Base-by-base conservation (phyloP, 2,797 vertebrate species). In the Heterohyrax brucei region DNA sequence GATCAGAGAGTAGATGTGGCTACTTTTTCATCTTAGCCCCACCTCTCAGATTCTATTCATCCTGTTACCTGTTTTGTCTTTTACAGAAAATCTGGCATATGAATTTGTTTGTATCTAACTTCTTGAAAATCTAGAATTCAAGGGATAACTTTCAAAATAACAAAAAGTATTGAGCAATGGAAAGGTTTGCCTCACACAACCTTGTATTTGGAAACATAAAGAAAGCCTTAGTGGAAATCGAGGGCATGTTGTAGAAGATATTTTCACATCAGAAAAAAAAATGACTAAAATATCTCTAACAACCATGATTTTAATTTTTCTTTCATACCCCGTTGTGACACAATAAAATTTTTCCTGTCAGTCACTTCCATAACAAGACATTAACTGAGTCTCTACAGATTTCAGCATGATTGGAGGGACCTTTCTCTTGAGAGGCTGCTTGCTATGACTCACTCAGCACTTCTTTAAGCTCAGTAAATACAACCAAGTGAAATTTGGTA, bases 401-500 rank as follows among this genome's bases (percentile, higher is more conserved):
- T 61, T 96, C 30, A 50, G 0, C 53, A 8, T 48, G 22, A 26
- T 26, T 77, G 48, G 22, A 94, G 84, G 70, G 68, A 85, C 68
- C 87, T 91, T 90, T 93, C 66, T 86, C 53, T 86, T 70, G 66
- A 90, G 59, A 90, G 91, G 79, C 73, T 93, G 8, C 14, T 90
- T 83, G 53, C 91, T 93, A 83, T 82, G 64, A 82, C 89, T 96
- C 97, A 95, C 75, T 97, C 96, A 96, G 93, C 94, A 94, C 78
- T 79, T 96, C 46, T 28, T 0, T 50, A 85, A 89, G 50, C 96
- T 96, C 93, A 92, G 94, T 95, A 97, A 97, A 97, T 95, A 93
- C 19, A 96, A 79, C 66, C 84, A 95, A 96, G 95, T 95, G 95
- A 97, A 95, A 95, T 96, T 33, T 96, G 64, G 61, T 76, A 82